phyloP scores from a whole-genome alignment of 2,888 invertebrate species.

The Venusia cambrica region DNA sequence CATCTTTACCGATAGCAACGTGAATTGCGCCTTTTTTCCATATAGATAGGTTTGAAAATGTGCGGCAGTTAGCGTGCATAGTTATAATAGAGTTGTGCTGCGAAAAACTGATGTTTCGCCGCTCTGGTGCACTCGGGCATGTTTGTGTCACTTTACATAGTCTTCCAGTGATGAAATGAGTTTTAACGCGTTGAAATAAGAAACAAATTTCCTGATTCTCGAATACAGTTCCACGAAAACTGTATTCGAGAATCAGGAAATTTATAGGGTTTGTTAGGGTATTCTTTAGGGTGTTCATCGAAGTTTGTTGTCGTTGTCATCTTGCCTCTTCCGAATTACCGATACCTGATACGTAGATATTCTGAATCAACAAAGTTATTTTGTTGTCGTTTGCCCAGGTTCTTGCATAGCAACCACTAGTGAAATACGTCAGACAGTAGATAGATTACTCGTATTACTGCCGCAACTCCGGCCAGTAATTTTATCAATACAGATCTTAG shows the following conservation, averaged over 20 bases:
- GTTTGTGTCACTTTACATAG: constrained; percentile 5
- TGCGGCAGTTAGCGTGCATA: constrained; percentile 26
- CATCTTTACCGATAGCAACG: constrained; percentile 21
- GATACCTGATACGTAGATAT: too few species aligned
- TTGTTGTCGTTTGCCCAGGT: too few species aligned
- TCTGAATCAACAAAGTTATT: too few species aligned
- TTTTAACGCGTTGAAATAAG: neutral
- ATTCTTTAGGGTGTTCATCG: too few species aligned
- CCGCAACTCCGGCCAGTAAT: constrained; percentile 24
- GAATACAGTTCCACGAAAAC: too few species aligned
- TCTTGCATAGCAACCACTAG: too few species aligned
- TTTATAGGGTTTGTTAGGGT: too few species aligned
- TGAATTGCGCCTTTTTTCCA: constrained; percentile 27
- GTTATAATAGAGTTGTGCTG: constrained; percentile 38
- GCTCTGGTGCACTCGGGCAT: constrained; percentile 44
- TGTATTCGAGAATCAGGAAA: too few species aligned
- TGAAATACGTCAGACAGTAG: too few species aligned
- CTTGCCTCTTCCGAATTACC: too few species aligned
- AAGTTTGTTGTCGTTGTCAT: too few species aligned
- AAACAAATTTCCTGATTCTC: too few species aligned
- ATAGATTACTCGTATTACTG: neutral
- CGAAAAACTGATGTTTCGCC: constrained; percentile 45
- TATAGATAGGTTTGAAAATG: constrained; percentile 36
- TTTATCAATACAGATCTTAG: constrained; percentile 20
- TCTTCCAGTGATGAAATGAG: neutral